A percentile compares a stretch with the other conserved stretches of the same genome.
Conservation (phyloP, 2,797 vertebrate species). For the Myotis daubentonii region DNA sequence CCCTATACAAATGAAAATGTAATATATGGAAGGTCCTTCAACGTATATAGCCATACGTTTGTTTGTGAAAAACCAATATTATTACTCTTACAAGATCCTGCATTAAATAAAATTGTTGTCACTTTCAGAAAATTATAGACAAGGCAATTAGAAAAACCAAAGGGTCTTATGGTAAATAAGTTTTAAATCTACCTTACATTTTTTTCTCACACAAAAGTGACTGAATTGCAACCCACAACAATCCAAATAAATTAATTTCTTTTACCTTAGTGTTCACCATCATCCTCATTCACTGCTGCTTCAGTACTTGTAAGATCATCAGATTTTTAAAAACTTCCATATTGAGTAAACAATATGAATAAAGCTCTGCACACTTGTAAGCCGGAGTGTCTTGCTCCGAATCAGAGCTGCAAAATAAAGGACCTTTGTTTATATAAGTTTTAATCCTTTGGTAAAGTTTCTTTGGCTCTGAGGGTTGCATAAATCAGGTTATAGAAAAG, state of each 20-base stretch:
- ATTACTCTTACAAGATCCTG: not conserved
- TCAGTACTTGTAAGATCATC: not conserved
- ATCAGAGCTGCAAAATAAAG: slow-evolving; percentile 47
- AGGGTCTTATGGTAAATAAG: not conserved
- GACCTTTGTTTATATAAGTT: slow-evolving; percentile 72
- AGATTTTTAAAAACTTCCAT: not conserved
- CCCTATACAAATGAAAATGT: slow-evolving; percentile 2
- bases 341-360: not conserved
- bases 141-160: not conserved
- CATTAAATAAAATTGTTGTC: not conserved
- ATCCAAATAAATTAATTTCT: not conserved
- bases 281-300: not conserved
- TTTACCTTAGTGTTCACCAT: slow-evolving; percentile 66
- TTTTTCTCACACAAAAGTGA: slow-evolving; percentile 3
- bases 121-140: not conserved
- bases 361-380: not conserved
- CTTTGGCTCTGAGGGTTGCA: slow-evolving; percentile 52
- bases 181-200: not conserved
- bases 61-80: not conserved
- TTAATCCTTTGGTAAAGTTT: slow-evolving; percentile 74
- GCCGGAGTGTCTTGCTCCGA: not conserved
- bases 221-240: not conserved
- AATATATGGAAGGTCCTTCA: not conserved
- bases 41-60: not conserved
- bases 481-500: slow-evolving; percentile 72